Evolutionary conservation across 2,113 vertebrate genomes (phyloP), one percentile per base, ranked within the genome.

Genomic region (Phocoena phocoena): DNA sequence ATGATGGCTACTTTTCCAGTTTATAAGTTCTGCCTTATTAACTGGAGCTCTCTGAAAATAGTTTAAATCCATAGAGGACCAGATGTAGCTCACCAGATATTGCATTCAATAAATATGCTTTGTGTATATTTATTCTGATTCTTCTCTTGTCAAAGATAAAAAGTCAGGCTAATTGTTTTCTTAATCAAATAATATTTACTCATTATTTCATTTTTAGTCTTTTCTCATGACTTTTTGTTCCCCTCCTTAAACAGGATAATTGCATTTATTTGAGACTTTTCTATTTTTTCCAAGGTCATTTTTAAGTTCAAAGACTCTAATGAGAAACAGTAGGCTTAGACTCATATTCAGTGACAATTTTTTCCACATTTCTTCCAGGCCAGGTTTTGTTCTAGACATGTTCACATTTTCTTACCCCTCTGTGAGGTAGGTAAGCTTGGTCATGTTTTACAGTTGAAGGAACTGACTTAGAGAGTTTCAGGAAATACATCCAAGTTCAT

Each of bases 281-380:
- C 9, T 63, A 63, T 63, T 80, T 65, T 92, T 92, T 93, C 9
- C 65, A 86, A 93, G 93, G 3, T 85, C 53, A 77, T 88, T 44
- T 74, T 96, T 91, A 55, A 80, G 87, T 68, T 94, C 26, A 73
- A 88, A 96, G 31, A n/a, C 41, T 89, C 12, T 53, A 86, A 74
- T 67, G 38, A 91, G 53, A 96, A 79, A 70, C 26, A 26, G 13
- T 53, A 65, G 28, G 85, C 60, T 90, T 67, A 79, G 83, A 81
- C 38, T 85, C 33, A 82, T 65, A 73, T 6, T 91, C 13, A 90
- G 33, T 60, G 44, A 10, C 12, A 73, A 26, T 28, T 77, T 95
- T 36, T 84, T 31, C 82, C 44, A 38, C 7, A 76, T 53, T 79
- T 95, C 18, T 73, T 85, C 47, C 68, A 13, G 85, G 79, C 25